A percentile compares a stretch with the other conserved stretches of the same genome.
These are phyloP conservation scores for Embiotoca jacksoni DNA, from an alignment of 2,113 vertebrate species.

Conservation along the genomic window DNA sequence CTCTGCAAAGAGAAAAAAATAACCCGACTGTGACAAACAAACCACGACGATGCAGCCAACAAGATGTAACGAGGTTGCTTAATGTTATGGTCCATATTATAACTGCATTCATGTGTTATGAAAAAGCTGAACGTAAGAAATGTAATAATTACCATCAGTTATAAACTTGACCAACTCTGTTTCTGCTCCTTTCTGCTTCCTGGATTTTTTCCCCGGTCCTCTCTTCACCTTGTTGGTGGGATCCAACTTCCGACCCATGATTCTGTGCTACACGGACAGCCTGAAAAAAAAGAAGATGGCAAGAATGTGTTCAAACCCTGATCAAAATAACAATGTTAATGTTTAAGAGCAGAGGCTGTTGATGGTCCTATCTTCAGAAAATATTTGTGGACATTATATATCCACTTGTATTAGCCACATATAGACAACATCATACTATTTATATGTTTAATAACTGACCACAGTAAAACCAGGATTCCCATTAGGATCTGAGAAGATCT, in stretches of 20 bases:
- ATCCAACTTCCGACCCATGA: conserved; percentile 94
- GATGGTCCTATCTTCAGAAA: no score
- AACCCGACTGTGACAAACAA: not conserved
- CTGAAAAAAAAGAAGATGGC: conserved; percentile 33
- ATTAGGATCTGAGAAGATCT: no score
- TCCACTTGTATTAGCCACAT: no score
- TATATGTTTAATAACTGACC: no score
- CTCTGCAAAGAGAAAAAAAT: conserved; percentile 52
- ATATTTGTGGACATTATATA: no score
- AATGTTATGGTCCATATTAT: not conserved
- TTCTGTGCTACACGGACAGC: conserved; percentile 40
- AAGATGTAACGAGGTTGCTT: not conserved
- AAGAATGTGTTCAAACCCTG: not conserved
- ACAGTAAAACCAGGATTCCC: no score
- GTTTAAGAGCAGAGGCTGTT: not conserved
- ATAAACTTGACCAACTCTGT: conserved; percentile 90
- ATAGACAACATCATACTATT: no score
- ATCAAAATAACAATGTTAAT: not conserved
- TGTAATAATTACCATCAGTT: conserved; percentile 63
- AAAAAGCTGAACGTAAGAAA: not conserved
- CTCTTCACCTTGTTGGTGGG: conserved; percentile 88
- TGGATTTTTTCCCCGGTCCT: conserved; percentile 92
- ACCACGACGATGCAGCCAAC: not conserved
- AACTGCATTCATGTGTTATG: not conserved
- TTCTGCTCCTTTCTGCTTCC: conserved; percentile 93